These are phyloP conservation scores for Sebastes vulpes DNA, from an alignment of 2,797 vertebrate genomes.

Conservation along the genomic window DNA sequence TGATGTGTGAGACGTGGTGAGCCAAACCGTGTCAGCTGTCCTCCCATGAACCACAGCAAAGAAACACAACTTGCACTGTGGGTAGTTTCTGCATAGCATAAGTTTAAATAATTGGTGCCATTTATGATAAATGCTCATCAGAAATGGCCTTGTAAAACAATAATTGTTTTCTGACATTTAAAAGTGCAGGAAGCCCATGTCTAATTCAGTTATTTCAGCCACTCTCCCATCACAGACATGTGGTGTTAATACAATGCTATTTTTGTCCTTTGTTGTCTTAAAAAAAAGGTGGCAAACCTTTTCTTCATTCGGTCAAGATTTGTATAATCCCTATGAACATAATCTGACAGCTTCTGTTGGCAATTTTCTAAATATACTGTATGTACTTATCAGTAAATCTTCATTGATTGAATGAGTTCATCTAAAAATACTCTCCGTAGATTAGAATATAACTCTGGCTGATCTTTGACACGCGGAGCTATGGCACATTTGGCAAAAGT, in stretches of 20 bases:
- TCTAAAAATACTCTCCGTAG: conserved; percentile 13
- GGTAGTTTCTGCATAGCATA: neutral
- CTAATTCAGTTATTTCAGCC: neutral
- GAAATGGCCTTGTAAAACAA: neutral
- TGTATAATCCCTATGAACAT: neutral
- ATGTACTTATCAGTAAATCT: neutral
- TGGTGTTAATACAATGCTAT: neutral
- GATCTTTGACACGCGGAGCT: conserved; percentile 31
- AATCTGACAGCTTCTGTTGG: neutral
- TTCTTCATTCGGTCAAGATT: neutral
- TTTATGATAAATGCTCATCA: neutral
- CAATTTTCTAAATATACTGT: neutral
- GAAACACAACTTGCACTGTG: neutral
- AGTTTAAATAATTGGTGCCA: neutral
- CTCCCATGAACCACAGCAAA: conserved; percentile 7
- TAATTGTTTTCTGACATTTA: neutral
- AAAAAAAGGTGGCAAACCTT: neutral
- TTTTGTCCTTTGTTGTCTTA: neutral
- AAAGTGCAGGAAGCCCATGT: neutral
- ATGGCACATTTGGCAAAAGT: conserved; percentile 37
- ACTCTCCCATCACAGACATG: too few relatives aligned
- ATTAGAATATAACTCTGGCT: conserved; percentile 15
- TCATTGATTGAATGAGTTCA: neutral
- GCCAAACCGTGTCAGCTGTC: conserved; percentile 18
- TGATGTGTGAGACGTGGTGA: conserved; percentile 43